Evolutionary conservation across 2,888 invertebrate species (phyloP).

Genomic region (Macroteleia sp.): DNA sequence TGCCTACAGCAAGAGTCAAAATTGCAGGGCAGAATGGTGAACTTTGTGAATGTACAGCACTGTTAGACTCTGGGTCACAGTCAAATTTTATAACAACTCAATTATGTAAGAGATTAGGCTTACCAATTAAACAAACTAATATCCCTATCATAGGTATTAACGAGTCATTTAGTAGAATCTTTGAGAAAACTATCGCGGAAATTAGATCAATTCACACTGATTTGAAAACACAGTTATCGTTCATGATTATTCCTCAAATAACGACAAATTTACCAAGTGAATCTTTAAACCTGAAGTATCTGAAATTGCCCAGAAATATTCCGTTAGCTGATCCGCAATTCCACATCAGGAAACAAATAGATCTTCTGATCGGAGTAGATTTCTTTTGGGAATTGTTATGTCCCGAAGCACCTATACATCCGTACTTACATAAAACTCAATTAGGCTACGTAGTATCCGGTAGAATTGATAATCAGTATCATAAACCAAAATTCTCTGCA

Average conservation of each 20-base stretch:
- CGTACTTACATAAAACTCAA: constrained; percentile 15
- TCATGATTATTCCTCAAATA: constrained; percentile 2
- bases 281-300: background rate
- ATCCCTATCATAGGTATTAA: background rate
- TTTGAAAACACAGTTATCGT: background rate
- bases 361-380: constrained; percentile 5
- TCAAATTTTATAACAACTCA: background rate
- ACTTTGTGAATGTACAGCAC: background rate
- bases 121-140: background rate
- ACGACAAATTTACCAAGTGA: constrained; percentile 9
- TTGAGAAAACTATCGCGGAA: background rate
- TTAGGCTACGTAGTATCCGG: constrained; percentile 13
- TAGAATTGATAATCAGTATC: background rate
- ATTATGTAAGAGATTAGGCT: background rate
- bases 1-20: background rate
- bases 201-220: background rate
- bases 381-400: constrained; percentile 29
- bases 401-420: background rate
- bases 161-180: background rate
- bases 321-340: background rate
- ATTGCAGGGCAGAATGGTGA: background rate
- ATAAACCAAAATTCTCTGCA: background rate
- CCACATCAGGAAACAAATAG: background rate
- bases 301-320: constrained; percentile 3
- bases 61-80: background rate